A percentile compares a stretch with the other conserved stretches of the same genome.
These are phyloP conservation scores for Cyphomyrmex costatus DNA, from an alignment of 1,140 invertebrate genomes.

Conservation along the genomic window DNA sequence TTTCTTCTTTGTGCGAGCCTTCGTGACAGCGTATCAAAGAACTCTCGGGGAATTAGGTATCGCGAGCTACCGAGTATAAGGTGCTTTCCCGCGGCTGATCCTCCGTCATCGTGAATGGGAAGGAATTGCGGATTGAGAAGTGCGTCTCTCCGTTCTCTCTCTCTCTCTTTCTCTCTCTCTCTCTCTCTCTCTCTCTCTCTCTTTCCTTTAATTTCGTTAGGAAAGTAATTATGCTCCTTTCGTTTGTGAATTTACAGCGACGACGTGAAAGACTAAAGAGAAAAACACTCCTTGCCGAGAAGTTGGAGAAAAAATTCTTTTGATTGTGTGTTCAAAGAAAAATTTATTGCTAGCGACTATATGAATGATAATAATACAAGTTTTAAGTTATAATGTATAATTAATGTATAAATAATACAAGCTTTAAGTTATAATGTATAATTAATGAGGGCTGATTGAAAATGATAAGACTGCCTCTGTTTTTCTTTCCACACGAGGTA, in stretches of 20 bases:
- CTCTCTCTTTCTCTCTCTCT: background rate
- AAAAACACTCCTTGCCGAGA: constrained; percentile 18
- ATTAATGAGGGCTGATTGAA: no score
- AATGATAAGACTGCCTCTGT: no score
- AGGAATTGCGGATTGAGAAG: constrained; percentile 52
- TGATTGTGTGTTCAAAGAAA: background rate
- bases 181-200: background rate
- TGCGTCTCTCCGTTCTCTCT: constrained; percentile 39
- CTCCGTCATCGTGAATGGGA: constrained; percentile 70
- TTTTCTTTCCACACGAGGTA: no score
- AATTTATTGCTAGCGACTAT: background rate
- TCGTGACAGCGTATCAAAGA: constrained; percentile 76
- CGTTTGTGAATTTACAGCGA: background rate
- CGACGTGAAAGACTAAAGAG: constrained; percentile 5
- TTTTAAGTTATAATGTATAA: no score
- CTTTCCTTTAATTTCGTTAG: constrained; percentile 32
- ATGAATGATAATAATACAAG: no score
- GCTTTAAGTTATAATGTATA: no score
- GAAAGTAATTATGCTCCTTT: constrained; percentile 64
- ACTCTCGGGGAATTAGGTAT: constrained; percentile 76
- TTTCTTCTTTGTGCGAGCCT: constrained; percentile 72
- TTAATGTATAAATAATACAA: no score
- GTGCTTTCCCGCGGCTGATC: constrained; percentile 79
- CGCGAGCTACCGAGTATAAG: constrained; percentile 69
- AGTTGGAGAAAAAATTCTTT: background rate